Percentiles rank a stretch among this genome's conserved stretches.
These are phyloP conservation scores for Triplophysa dalaica DNA, from an alignment of 2,113 vertebrate species.

Conservation along the genomic window DNA sequence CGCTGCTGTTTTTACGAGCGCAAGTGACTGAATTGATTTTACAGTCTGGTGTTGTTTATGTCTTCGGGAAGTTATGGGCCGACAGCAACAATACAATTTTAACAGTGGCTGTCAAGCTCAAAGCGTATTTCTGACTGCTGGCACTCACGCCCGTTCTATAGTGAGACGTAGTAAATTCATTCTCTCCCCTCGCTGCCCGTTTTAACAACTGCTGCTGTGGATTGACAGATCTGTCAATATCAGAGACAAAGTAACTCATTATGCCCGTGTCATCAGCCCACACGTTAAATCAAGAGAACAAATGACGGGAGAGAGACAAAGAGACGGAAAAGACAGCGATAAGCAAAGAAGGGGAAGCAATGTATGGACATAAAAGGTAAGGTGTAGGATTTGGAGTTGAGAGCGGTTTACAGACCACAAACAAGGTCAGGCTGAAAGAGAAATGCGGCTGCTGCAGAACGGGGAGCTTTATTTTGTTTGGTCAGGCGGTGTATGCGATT, in stretches of 20 bases:
- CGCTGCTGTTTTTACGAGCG: constrained; percentile 51
- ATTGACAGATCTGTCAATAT: constrained; percentile 52
- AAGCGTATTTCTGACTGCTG: constrained; percentile 58
- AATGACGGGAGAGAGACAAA: not conserved
- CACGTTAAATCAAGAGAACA: constrained; percentile 14
- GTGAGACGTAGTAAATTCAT: constrained; percentile 53
- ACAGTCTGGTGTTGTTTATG: constrained; percentile 54
- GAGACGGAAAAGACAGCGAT: not conserved
- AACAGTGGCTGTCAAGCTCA: constrained; percentile 49
- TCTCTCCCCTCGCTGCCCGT: constrained; percentile 36
- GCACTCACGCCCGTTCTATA: constrained; percentile 59
- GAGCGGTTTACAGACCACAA: constrained; percentile 45
- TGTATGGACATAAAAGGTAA: not conserved
- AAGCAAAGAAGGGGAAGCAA: constrained; percentile 43
- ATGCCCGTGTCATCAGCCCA: not conserved
- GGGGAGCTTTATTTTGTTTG: constrained; percentile 68
- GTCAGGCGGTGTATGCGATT: constrained; percentile 64
- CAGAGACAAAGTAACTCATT: constrained; percentile 43
- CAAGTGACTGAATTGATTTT: constrained; percentile 59
- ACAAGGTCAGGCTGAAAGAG: constrained; percentile 67
- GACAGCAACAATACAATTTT: constrained; percentile 56
- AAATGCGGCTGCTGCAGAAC: constrained; percentile 64
- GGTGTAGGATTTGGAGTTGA: not conserved
- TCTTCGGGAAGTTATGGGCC: constrained; percentile 44
- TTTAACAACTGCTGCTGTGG: constrained; percentile 56